phyloP scores from a whole-genome alignment of 2,113 vertebrate species.

The Sinocyclocheilus maitianheensis region DNA sequence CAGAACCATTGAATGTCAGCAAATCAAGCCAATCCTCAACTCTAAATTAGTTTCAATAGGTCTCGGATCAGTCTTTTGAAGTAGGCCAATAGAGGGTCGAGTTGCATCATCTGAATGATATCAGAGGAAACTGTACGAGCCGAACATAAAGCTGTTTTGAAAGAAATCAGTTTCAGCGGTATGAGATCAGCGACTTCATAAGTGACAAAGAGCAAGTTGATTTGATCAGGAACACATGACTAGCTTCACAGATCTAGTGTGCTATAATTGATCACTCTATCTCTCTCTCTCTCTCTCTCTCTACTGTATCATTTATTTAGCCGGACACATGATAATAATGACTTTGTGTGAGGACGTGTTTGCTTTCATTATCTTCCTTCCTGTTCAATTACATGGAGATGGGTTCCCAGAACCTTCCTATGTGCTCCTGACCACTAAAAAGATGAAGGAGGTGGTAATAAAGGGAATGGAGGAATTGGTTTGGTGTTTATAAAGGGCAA shows the following conservation, averaged over 20 bases:
- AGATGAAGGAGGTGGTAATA: slow-evolving; percentile 13
- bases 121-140: neutral
- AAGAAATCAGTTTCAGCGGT: neutral
- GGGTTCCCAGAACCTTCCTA: slow-evolving; percentile 54
- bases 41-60: neutral
- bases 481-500: slow-evolving; percentile 14
- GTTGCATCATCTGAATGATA: slow-evolving; percentile 10
- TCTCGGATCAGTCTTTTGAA: slow-evolving; percentile 6
- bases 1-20: neutral
- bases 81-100: neutral
- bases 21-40: neutral
- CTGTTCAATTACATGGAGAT: slow-evolving; percentile 57
- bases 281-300: neutral
- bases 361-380: slow-evolving; percentile 37
- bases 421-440: slow-evolving; percentile 37
- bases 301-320: slow-evolving; percentile 27
- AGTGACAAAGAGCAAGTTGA: slow-evolving; percentile 14
- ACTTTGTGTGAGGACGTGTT: slow-evolving; percentile 16
- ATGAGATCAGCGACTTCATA: neutral
- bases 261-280: slow-evolving; percentile 7
- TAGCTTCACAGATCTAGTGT: neutral
- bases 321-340: slow-evolving; percentile 28
- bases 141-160: neutral
- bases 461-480: neutral
- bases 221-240: slow-evolving; percentile 22